Evolutionary conservation across 2,113 vertebrate genomes (phyloP).

Genomic region (Lates calcarifer): DNA sequence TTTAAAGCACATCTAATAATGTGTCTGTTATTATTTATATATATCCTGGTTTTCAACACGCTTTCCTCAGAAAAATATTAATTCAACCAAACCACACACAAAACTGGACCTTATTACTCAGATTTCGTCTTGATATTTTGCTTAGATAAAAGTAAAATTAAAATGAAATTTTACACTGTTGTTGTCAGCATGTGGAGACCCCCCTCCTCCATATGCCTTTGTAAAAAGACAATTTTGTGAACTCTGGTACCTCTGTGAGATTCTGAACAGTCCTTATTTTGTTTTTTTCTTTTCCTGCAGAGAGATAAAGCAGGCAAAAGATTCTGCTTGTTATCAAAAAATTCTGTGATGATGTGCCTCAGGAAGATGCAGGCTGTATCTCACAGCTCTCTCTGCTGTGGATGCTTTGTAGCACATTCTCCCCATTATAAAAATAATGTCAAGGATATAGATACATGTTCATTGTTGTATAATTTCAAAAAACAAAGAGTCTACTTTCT

Average conservation of each 20-base stretch:
- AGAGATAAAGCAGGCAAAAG: slow-evolving; percentile 44
- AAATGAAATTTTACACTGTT: slow-evolving; percentile 42
- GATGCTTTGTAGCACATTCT: slow-evolving; percentile 19
- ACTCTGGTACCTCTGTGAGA: slow-evolving; percentile 52
- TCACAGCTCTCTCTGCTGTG: slow-evolving; percentile 44
- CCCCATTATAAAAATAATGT: slow-evolving; percentile 47
- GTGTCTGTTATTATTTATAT: slow-evolving; percentile 23
- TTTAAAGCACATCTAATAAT: slow-evolving; percentile 28
- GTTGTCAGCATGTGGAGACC: slow-evolving; percentile 57
- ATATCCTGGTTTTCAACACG: slow-evolving; percentile 20
- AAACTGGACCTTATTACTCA: slow-evolving; percentile 52
- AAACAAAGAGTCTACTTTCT: slow-evolving; percentile 29
- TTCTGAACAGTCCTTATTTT: slow-evolving; percentile 54
- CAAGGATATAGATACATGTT: slow-evolving; percentile 28
- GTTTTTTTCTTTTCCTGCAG: slow-evolving; percentile 48
- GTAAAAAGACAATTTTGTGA: slow-evolving; percentile 61
- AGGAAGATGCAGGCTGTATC: slow-evolving; percentile 75
- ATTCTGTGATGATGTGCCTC: slow-evolving; percentile 86
- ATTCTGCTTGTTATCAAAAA: slow-evolving; percentile 87
- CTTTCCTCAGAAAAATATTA: slow-evolving; percentile 18
- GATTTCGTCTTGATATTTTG: slow-evolving; percentile 62
- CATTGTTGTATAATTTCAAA: slow-evolving; percentile 15
- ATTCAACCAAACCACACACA: slow-evolving; percentile 17
- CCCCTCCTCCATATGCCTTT: slow-evolving; percentile 22
- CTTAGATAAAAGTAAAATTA: slow-evolving; percentile 35